Percentiles rank a stretch among this genome's conserved stretches.
Evolutionary conservation across 2,113 vertebrate genomes (phyloP).

Genomic region (Tychaedon coryphoeus): DNA sequence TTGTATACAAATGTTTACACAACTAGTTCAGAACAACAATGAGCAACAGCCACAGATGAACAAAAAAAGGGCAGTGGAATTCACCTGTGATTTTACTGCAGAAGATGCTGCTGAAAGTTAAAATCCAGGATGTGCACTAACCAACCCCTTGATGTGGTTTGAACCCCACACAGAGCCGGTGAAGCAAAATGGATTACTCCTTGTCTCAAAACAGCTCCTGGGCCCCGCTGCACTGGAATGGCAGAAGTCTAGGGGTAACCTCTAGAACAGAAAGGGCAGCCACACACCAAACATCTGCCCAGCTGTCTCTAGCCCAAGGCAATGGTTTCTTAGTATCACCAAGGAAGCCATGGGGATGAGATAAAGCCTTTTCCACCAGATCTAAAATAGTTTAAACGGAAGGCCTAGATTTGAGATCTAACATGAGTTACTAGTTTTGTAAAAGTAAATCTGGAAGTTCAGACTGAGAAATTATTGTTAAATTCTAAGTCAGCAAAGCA

Average conservation of each 20-base stretch:
- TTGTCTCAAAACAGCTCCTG: neutral
- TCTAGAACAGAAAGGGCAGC: neutral
- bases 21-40: neutral
- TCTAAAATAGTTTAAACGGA: neutral
- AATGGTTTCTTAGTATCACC: neutral
- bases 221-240: too few species aligned
- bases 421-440: neutral
- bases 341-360: neutral
- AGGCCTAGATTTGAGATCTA: neutral
- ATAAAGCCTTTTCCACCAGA: neutral
- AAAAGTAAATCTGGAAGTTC: neutral
- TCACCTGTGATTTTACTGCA: neutral
- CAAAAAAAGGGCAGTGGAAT: neutral
- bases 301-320: neutral
- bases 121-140: neutral
- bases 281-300: neutral
- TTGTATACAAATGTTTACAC: neutral
- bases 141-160: accelerated
- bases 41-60: neutral
- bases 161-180: neutral
- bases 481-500: neutral
- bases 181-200: neutral
- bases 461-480: neutral
- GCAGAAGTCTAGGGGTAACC: neutral
- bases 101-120: neutral